Evolutionary conservation across 2,888 invertebrate genomes (phyloP).

Genomic region (Meganola albula): DNA sequence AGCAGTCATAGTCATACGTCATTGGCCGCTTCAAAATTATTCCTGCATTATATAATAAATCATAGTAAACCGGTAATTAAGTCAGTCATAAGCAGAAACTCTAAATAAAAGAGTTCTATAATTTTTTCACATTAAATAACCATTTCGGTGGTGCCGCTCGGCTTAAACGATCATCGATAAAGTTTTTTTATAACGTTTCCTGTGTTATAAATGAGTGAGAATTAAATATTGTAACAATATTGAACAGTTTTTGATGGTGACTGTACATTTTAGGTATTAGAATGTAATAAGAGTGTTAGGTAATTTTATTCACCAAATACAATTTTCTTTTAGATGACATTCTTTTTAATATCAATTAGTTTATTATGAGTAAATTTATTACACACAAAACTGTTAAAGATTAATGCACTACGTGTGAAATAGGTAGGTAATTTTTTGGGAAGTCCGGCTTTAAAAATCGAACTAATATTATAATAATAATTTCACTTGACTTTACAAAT

Average conservation of each 20-base stretch:
- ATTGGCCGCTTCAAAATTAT: constrained; percentile 69
- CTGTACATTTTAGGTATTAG: too few species aligned
- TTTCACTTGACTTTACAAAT: too few species aligned
- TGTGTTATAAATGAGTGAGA: constrained; percentile 29
- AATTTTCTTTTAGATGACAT: too few species aligned
- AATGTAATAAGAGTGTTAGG: too few species aligned
- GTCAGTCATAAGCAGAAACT: constrained; percentile 72
- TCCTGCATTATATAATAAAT: constrained; percentile 73
- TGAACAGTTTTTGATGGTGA: constrained; percentile 18
- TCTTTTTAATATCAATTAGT: too few species aligned
- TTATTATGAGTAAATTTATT: too few species aligned
- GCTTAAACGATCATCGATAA: constrained; percentile 63
- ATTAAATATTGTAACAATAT: constrained; percentile 32
- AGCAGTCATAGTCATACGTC: constrained; percentile 72
- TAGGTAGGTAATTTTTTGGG: too few species aligned
- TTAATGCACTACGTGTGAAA: too few species aligned
- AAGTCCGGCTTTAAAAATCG: too few species aligned
- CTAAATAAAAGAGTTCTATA: constrained; percentile 64
- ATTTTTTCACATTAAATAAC: constrained; percentile 75
- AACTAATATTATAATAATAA: too few species aligned
- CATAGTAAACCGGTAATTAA: constrained; percentile 77
- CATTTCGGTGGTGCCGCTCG: constrained; percentile 47
- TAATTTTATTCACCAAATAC: too few species aligned
- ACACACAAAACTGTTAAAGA: too few species aligned
- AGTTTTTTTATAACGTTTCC: constrained; percentile 37